Base-by-base conservation (phyloP, 1,140 invertebrate genomes). In the Achroia grisella region DNA sequence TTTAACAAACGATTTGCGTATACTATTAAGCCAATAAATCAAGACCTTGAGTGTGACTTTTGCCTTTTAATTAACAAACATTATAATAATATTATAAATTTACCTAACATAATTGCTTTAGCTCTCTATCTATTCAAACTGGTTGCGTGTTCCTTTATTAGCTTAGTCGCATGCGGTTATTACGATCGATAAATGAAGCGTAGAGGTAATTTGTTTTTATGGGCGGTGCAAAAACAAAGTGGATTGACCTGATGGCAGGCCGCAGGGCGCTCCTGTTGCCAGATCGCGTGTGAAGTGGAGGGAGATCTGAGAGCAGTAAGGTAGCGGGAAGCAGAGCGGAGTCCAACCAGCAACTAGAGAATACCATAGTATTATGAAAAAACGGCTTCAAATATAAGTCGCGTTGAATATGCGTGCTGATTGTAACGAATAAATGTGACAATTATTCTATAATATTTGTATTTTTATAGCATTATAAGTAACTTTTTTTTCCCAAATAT, bases 201-300 rank as follows among this genome's bases (percentile, higher is more conserved):
- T 60, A 45, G 17, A 23, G 56, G 68, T 71, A 75, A 75, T 77
- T 73, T 70, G 69, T 74, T 78, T 75, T 78, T 74, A 74, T 74
- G 60, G 54, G 39, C 70, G 66, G 52, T 64, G 77, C 73, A 82
- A 82, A 79, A 82, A 82, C 75, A 70, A 71, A 79, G 75, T 77
- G 75, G 72, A 77, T 57, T 77, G 78, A 77, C 78, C 78, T 58
- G 68, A 51, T 54, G 57, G 48, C 31, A 17, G 12, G n/a, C n/a
- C n/a, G 48, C 31, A 17, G 35, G 52, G 47, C 57, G 55, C 54
- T 66, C 56, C 61, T 66, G 72, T 45, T 56, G 55, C 17, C 35
- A n/a, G 48, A 67, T 73, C 60, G 71, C 73, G 73, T 80, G 73
- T 65, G 66, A 57, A 53, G 48, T 58, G 39, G 41, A 48, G 31